These are phyloP conservation scores for Teleopsis dalmanni DNA, from an alignment of 1,140 invertebrate genomes.

Conservation along the genomic window DNA sequence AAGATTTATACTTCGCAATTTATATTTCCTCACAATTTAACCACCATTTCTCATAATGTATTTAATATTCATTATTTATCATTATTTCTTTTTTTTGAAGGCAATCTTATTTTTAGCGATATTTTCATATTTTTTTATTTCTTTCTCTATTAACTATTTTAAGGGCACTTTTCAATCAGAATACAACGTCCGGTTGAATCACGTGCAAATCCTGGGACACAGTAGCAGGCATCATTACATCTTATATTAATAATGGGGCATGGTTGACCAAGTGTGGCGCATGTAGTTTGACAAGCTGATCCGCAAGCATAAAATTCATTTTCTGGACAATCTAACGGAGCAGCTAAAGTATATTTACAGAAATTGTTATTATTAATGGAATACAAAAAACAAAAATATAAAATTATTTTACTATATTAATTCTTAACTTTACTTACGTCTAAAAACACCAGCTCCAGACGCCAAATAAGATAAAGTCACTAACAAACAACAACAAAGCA, in stretches of 20 bases:
- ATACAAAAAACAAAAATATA: too few species aligned
- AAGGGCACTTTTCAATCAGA: not conserved
- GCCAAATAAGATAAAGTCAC: too few species aligned
- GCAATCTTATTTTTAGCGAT: not conserved
- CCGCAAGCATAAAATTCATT: not conserved
- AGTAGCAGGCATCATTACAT: not conserved
- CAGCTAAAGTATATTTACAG: not conserved
- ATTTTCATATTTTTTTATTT: not conserved
- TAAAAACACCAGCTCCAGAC: too few species aligned
- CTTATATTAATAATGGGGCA: not conserved
- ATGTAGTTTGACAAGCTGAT: not conserved
- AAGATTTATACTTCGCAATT: too few species aligned
- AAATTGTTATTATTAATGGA: not conserved
- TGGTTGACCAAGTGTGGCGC: not conserved
- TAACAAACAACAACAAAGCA: too few species aligned
- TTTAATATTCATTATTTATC: too few species aligned
- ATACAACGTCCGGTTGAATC: not conserved
- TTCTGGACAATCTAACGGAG: not conserved
- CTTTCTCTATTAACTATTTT: not conserved
- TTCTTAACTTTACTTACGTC: too few species aligned
- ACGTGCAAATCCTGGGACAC: not conserved
- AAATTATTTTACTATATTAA: too few species aligned
- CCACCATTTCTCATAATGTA: too few species aligned
- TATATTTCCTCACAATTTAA: too few species aligned
- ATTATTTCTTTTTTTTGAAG: too few species aligned